Evolutionary conservation across 2,113 vertebrate species (phyloP).

Genomic region (Neomonachus schauinslandi): DNA sequence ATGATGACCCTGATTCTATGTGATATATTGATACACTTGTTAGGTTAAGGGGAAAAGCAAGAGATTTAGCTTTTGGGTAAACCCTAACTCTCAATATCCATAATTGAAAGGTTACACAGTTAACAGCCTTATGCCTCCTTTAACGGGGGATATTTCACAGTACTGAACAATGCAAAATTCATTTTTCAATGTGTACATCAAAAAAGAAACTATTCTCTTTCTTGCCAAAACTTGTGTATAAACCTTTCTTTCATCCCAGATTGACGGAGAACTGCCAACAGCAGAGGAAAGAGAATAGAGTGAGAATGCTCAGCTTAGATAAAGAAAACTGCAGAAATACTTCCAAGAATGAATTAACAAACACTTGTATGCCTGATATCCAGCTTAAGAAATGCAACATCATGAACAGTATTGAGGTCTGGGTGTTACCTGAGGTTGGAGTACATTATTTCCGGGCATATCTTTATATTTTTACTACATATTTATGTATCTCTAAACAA

Average conservation of each 20-base stretch:
- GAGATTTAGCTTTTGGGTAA: neutral
- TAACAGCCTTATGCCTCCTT: neutral
- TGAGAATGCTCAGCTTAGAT: neutral
- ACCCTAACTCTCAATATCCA: neutral
- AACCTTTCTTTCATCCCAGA: neutral
- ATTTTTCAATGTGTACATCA: neutral
- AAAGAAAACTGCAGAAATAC: neutral
- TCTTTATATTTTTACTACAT: neutral
- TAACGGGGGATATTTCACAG: neutral
- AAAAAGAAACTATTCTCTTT: neutral
- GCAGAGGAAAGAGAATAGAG: neutral
- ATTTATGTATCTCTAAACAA: neutral
- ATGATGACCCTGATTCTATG: neutral
- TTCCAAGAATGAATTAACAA: constrained; percentile 28
- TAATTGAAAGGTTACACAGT: neutral
- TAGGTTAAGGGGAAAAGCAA: neutral
- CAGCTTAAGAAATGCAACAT: neutral
- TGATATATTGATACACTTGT: neutral
- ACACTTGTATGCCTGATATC: neutral
- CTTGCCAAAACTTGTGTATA: constrained; percentile 8
- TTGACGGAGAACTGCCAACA: neutral
- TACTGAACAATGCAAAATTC: neutral
- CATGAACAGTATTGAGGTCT: neutral
- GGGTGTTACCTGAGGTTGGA: neutral
- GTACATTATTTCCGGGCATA: neutral